Evolutionary conservation across 2,113 vertebrate species (phyloP).

Genomic region (Telmatochromis brachygnathus): DNA sequence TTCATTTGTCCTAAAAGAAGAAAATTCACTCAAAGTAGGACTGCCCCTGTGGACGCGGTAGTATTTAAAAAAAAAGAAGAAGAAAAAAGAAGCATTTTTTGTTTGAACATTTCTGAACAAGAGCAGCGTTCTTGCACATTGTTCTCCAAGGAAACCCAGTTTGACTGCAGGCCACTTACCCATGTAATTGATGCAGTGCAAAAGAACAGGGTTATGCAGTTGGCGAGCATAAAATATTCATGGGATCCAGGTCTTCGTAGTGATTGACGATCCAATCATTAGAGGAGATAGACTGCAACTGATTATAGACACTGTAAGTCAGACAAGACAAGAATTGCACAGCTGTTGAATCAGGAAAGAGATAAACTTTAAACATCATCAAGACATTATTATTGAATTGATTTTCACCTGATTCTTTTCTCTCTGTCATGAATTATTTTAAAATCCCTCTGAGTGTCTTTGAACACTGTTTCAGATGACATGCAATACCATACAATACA

Average conservation of each 20-base stretch:
- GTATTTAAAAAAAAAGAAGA: not conserved
- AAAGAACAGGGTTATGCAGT: slow-evolving; percentile 6
- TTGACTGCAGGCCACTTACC: slow-evolving; percentile 13
- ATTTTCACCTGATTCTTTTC: not conserved
- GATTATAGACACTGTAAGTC: slow-evolving; percentile 11
- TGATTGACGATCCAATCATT: slow-evolving; percentile 20
- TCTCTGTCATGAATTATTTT: not conserved
- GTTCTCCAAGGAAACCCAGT: slow-evolving; percentile 1
- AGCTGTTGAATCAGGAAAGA: not conserved
- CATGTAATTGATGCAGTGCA: not conserved
- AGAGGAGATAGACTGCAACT: slow-evolving; percentile 16
- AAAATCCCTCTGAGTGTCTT: not conserved
- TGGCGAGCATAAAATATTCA: slow-evolving; percentile 24
- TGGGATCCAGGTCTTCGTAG: not conserved
- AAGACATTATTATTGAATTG: not conserved
- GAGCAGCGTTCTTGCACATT: not conserved
- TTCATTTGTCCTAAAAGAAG: slow-evolving; percentile 44
- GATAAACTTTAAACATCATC: not conserved
- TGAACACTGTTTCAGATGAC: not conserved
- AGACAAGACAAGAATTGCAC: not conserved
- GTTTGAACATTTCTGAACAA: slow-evolving; percentile 13
- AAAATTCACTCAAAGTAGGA: slow-evolving; percentile 39
- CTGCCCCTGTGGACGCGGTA: slow-evolving; percentile 29
- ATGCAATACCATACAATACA: not conserved
- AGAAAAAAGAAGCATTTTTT: not conserved